Evolutionary conservation across 1,140 invertebrate species (phyloP).

Genomic region (Solen grandis): DNA sequence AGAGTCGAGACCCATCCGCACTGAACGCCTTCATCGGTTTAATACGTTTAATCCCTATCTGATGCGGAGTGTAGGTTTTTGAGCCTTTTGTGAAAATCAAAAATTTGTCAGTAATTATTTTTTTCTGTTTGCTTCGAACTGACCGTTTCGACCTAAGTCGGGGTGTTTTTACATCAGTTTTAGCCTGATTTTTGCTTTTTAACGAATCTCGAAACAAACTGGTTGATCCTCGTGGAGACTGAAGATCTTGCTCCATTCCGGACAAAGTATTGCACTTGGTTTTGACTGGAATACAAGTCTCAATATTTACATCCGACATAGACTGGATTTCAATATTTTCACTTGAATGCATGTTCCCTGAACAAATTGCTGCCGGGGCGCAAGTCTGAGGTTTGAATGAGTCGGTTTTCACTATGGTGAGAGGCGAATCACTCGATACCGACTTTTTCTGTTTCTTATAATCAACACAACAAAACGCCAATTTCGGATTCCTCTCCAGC

Average conservation of each 20-base stretch:
- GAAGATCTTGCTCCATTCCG: background rate
- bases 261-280: background rate
- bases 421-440: background rate
- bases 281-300: constrained; percentile 38
- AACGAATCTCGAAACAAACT: background rate
- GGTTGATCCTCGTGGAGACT: background rate
- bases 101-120: constrained; percentile 85
- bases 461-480: constrained; percentile 49
- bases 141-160: background rate
- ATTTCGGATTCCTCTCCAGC: constrained; percentile 11
- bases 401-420: background rate
- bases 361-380: constrained; percentile 7
- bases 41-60: constrained; percentile 92
- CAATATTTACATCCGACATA: background rate
- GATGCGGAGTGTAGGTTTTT: constrained; percentile 93
- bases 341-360: background rate
- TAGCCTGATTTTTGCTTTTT: background rate
- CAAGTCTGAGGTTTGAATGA: background rate
- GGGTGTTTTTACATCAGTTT: background rate
- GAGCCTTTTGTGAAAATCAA: constrained; percentile 93
- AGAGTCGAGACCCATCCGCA: constrained; percentile 30
- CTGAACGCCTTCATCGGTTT: constrained; percentile 79
- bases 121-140: background rate
- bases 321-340: constrained; percentile 38
- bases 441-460: constrained; percentile 48